Base-by-base conservation (phyloP, 1,140 invertebrate species). In the Galleria mellonella region DNA sequence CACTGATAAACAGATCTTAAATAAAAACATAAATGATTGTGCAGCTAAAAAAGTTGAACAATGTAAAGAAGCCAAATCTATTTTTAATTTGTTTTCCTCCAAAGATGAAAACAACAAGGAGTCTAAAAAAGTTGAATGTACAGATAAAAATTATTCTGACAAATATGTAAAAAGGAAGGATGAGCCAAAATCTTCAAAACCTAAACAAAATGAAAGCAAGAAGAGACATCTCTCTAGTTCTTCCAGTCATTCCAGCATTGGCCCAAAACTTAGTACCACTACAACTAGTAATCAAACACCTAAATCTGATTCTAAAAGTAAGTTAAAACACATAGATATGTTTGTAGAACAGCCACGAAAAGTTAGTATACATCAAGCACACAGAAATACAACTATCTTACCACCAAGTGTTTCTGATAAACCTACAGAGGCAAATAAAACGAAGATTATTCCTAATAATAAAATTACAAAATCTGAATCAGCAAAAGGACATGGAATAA, bases 81-180 rank as follows among this genome's bases (percentile, higher is more conserved):
- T 62, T 27, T 59, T 62, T 55, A 69, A 64, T 50, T 58, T 63
- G 49, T 65, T 51, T 64, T 57, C 65, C 42, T 50, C 64, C 30
- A 74, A 69, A 39, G 59, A 67, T 32, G 51, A 62, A 8, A 52
- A 28, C 33, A 52, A 37, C 9, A 67, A 67, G 35, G 58, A 75
- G 32, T 52, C 41, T 14, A 70, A 64, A 41, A 60, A 53, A 36
- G 13, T 44, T 33, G 53, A 49, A 9, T 35, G 45, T 23, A 43
- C 23, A 55, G 60, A 72, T 14, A 79, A 72, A 53, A 49, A 46
- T 27, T 72, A 66, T 53, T 65, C 65, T 43, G 76, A 84, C 15
- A 82, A 83, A 55, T 70, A 75, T 66, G 69, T 72, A n/a, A 79
- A 73, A 51, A 67, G 71, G 47, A 82, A 75, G 73, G 69, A 74